These are phyloP conservation scores for Peucedramus taeniatus DNA, from an alignment of 2,113 vertebrate species.

Conservation along the genomic window DNA sequence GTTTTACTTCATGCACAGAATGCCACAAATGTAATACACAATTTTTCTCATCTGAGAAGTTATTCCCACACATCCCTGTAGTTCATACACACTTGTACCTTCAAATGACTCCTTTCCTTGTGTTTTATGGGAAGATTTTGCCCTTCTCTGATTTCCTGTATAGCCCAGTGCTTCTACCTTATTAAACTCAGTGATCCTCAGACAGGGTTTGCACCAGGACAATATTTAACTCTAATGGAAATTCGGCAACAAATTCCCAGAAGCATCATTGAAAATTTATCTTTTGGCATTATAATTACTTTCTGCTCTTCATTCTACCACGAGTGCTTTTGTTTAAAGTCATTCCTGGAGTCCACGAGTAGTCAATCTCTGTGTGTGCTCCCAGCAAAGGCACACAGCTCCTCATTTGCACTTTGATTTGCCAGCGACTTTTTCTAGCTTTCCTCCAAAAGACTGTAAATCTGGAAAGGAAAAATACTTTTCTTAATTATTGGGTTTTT, in stretches of 20 bases:
- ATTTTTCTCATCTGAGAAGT: background rate
- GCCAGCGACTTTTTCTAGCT: background rate
- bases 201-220: background rate
- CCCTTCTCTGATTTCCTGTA: background rate
- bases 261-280: background rate
- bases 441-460: background rate
- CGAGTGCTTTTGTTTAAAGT: background rate
- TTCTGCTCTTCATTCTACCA: background rate
- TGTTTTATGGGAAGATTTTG: constrained; percentile 8
- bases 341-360: background rate
- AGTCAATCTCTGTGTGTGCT: background rate
- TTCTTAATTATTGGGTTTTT: background rate
- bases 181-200: background rate
- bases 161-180: background rate
- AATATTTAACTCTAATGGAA: constrained; percentile 1
- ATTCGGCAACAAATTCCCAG: background rate
- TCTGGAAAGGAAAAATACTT: background rate
- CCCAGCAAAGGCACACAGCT: background rate
- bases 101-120: background rate
- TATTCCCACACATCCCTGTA: background rate
- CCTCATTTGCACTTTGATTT: background rate
- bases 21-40: background rate
- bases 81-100: background rate
- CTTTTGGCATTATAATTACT: background rate
- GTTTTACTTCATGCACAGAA: background rate